phyloP scores from a whole-genome alignment of 2,797 vertebrate species.

The Tragelaphus oryx region DNA sequence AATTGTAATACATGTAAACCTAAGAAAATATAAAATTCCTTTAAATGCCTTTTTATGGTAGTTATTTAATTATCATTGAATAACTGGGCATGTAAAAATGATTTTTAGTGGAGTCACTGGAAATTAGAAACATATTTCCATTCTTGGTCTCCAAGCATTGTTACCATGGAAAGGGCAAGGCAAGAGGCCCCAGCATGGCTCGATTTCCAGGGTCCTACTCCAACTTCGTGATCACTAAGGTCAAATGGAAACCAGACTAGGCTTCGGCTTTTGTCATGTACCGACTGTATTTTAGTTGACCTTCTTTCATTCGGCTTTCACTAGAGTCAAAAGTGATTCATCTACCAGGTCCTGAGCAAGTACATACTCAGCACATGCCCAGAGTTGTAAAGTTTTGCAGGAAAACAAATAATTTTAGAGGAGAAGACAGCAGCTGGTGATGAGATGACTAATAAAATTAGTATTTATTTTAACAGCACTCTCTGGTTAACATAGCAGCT shows the following conservation, averaged over 20 bases:
- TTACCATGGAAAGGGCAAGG: neutral
- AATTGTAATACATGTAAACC: neutral
- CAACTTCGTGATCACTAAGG: neutral
- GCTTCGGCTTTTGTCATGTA: neutral
- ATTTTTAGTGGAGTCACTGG: neutral
- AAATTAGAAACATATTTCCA: neutral
- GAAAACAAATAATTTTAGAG: neutral
- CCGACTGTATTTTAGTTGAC: neutral
- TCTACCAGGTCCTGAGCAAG: neutral
- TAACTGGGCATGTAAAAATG: neutral
- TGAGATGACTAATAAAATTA: neutral
- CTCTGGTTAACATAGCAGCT: neutral
- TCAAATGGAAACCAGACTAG: neutral
- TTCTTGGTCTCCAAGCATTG: neutral
- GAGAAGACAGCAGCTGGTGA: neutral
- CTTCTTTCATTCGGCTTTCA: neutral
- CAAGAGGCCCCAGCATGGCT: accelerated
- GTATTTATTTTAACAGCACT: neutral
- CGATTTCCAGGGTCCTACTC: neutral
- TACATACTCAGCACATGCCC: neutral
- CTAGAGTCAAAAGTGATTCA: neutral
- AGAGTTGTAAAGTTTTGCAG: neutral
- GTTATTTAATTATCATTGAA: neutral
- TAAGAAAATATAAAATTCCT: conserved; percentile 8
- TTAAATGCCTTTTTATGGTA: neutral